Evolutionary conservation across 2,888 invertebrate genomes (phyloP), one percentile per base, ranked within the genome.

Genomic region (Pandemis heparana): DNA sequence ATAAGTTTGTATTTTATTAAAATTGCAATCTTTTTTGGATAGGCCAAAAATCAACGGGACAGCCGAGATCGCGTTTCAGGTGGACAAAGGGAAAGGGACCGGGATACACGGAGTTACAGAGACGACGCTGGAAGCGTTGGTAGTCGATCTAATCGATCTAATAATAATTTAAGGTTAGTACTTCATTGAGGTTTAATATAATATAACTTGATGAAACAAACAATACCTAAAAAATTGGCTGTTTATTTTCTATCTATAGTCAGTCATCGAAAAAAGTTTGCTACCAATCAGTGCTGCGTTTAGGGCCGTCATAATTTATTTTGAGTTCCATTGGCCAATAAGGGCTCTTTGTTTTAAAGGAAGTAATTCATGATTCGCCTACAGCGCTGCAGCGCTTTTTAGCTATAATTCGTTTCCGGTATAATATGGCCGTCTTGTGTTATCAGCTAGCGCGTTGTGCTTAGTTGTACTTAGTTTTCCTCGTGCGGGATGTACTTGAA

Each of bases 61-160:
- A 67, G 9, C 23, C 38, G 39, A 7, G 41, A 67, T 4, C 66
- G 56, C 12, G n/a, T 23, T 14, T 51, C 69, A 1, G 43, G 53
- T 43, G 56, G 38, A 7, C 39, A 39, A 10, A 59, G 69, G 7
- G 63, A 39, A 10, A 59, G 69, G 7, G 63, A 65, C 43, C 74
- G 70, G 7, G 63, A 68, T 12, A 46, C 46, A 4, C 68, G 64
- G 1, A 75, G 70, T 18, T 48, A 69, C 18, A 76, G 75, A 43
- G 79, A 69, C 16, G 79, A 76, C 7, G 76, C 59, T 16, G 70
- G 67, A 16, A 82, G 77, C 46, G 32, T 78, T 5, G 75, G 76
- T 69, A 82, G 77, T 61, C 77, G 66, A n/a, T 76, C 74, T 0
- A 77, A 69, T 61, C 77, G 66, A n/a, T 76, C 74, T 0, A 77